phyloP scores from a whole-genome alignment of 2,797 vertebrate species.

The Hypotaenidia okinawae region DNA sequence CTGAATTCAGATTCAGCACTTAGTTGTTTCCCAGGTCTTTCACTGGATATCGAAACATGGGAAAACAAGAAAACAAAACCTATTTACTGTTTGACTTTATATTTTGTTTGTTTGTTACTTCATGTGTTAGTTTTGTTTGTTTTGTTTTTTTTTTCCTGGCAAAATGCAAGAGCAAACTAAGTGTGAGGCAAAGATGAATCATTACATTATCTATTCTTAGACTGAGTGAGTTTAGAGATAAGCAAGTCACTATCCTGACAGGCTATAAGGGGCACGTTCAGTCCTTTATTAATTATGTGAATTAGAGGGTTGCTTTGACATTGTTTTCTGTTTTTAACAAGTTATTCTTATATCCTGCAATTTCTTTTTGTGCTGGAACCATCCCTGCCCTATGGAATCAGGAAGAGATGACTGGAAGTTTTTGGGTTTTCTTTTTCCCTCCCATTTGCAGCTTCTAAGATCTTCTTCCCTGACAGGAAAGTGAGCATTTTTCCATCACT shows the following conservation, averaged over 20 bases:
- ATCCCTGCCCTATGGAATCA: rapidly evolving
- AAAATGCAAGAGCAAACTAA: not conserved
- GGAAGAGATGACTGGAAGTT: not conserved
- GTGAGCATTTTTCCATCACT: not conserved
- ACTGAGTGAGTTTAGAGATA: not conserved
- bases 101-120: not conserved
- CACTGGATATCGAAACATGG: not conserved
- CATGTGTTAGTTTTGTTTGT: too few relatives aligned
- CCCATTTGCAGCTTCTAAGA: not conserved
- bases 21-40: not conserved
- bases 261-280: not conserved
- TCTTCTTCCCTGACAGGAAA: not conserved
- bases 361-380: not conserved
- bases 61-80: not conserved
- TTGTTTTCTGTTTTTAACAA: not conserved
- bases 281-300: not conserved
- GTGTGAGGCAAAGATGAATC: not conserved
- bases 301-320: not conserved
- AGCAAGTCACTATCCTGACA: not conserved
- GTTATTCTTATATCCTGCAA: not conserved
- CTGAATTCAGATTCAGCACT: not conserved
- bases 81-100: not conserved
- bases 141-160: not conserved
- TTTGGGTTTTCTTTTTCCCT: not conserved
- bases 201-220: not conserved